Conservation (phyloP, 2,113 vertebrate genomes). For the Anolis sagrei region DNA sequence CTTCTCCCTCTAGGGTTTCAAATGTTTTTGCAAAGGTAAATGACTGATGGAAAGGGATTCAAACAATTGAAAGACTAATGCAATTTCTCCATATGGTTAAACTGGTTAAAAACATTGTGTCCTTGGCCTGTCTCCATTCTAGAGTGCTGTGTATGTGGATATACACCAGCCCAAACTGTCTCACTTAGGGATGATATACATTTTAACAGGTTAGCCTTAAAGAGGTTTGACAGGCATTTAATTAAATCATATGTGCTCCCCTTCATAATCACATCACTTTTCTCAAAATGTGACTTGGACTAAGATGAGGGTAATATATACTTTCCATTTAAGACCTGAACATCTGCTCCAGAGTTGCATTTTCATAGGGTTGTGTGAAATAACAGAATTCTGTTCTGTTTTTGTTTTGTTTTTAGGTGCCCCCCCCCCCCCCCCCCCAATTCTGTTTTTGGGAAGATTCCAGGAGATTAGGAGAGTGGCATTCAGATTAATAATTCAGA, state of each 20-base stretch:
- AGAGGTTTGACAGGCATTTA: conserved; percentile 19
- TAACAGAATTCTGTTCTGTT: too few relatives aligned
- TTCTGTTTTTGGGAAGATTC: too few relatives aligned
- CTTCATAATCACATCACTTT: conserved; percentile 40
- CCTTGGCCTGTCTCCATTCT: not conserved
- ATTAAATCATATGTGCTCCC: not conserved
- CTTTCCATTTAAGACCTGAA: conserved; percentile 31
- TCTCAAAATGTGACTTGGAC: conserved; percentile 3
- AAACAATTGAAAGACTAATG: conserved; percentile 14
- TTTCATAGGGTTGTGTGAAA: too few relatives aligned
- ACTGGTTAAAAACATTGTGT: conserved; percentile 14
- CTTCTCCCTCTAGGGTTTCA: conserved; percentile 14
- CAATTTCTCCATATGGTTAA: conserved; percentile 25
- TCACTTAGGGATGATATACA: not conserved
- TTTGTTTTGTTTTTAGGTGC: too few relatives aligned
- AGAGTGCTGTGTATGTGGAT: not conserved
- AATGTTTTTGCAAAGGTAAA: conserved; percentile 32
- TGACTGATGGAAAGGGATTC: conserved; percentile 33
- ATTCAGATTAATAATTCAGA: too few relatives aligned
- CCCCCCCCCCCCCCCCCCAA: too few relatives aligned
- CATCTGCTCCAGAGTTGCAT: conserved; percentile 44
- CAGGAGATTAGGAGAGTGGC: too few relatives aligned
- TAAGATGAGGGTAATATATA: conserved; percentile 28
- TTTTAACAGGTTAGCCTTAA: conserved; percentile 32
- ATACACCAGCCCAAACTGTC: not conserved